Evolutionary conservation across 2,113 vertebrate genomes (phyloP), one percentile per base, ranked within the genome.

Genomic region (Lucifuga dentata): DNA sequence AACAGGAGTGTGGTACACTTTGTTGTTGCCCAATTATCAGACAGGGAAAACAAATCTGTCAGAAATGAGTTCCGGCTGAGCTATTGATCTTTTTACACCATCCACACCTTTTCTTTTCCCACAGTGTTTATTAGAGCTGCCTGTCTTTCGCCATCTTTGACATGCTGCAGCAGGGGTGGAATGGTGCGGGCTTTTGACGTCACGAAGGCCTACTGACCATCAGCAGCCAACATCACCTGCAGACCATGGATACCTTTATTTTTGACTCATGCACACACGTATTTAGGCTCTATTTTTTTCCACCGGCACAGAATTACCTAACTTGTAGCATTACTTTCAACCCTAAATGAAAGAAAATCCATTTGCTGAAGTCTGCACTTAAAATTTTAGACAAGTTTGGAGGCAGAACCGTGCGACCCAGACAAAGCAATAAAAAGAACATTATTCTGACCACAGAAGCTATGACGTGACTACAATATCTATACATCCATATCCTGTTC

Each of bases 31-130:
- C 80, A 87, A 74, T 87, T 87, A 86, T 65, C 72, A 68, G 51
- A 33, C 15, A 45, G 36, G 23, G 52, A 58, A 74, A 79, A 83
- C 71, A 74, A 73, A 81, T 75, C 36, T 80, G 68, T 85, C 71
- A 75, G 80, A 79, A 69, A 77, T 29, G 26, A 77, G 77, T 74
- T 39, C 51, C 50, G 66, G 56, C 41, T 51, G 68, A 58, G 45
- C n/a, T 81, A 85, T 89, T 85, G 81, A 89, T 85, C 74, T 81
- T 81, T 81, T 89, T 80, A 60, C 68, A 52, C 58, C 10, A 38
- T 53, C 39, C 49, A 62, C 39, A 32, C 50, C 63, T 71, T 44
- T 26, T 72, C 20, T 59, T 59, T 67, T 49, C 39, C 63, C 70
- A 15, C 69, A 40, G 71, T 50, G 48, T 68, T 49, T 40, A 35